Conservation (phyloP, 2,113 vertebrate genomes). For the Elaphurus davidianus region DNA sequence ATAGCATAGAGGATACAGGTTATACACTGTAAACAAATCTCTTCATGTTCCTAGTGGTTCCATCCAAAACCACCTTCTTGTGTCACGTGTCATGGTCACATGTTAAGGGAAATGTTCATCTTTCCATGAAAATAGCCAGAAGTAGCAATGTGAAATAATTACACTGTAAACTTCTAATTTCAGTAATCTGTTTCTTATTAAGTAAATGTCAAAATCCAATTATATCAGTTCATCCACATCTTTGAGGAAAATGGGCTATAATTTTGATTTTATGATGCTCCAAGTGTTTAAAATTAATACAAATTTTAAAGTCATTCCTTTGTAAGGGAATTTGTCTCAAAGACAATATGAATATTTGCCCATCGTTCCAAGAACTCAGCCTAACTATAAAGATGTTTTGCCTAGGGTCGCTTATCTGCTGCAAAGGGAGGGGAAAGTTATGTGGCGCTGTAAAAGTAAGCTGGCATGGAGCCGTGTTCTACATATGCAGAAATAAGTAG, state of each 20-base stretch:
- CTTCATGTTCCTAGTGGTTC: not conserved
- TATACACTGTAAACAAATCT: not conserved
- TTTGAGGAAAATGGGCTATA: conserved; percentile 32
- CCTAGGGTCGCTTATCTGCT: not conserved
- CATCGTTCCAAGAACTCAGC: not conserved
- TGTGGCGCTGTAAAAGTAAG: not conserved
- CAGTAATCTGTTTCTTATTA: conserved; percentile 34
- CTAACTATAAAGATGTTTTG: not conserved
- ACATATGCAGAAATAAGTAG: not conserved
- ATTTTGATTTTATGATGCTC: not conserved
- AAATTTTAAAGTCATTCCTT: not conserved
- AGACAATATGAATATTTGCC: not conserved
- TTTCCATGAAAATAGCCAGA: conserved; percentile 38
- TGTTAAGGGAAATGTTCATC: conserved; percentile 4
- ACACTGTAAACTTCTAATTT: not conserved
- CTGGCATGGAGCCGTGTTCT: not conserved
- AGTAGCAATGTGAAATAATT: conserved; percentile 27
- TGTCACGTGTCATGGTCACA: not conserved
- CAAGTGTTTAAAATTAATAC: conserved; percentile 16
- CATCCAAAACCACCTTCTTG: not conserved
- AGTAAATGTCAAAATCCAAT: conserved; percentile 28
- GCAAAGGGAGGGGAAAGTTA: not conserved
- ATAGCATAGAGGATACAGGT: not conserved
- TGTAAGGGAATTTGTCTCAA: conserved; percentile 14
- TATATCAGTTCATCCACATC: not conserved